Base-by-base conservation (phyloP, 2,888 invertebrate species). In the Masnerella sp. region DNA sequence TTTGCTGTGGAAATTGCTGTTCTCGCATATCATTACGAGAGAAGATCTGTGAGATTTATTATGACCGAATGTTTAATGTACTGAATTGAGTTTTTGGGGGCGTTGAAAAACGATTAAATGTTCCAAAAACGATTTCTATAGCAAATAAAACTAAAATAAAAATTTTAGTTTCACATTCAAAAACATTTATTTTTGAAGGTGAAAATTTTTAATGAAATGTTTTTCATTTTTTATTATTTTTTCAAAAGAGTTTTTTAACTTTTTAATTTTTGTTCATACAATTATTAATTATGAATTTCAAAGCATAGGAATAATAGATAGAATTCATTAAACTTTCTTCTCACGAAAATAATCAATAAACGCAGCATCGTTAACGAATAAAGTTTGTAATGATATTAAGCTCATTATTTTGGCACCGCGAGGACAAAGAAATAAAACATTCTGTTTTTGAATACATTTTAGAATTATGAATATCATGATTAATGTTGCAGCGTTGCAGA, bases 401-500 rank as follows among this genome's bases (percentile, higher is more conserved):
- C 22, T 14, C 22, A 20, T 40, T 22, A 54, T 45, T 18, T 20
- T 58, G 20, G 22, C 7, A 18, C 22, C 32, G 47, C n/a, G 28
- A 12, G 30, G 49, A 61, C 40, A 61, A 61, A 61, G 38, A 20
- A 12, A 49, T 38, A 40, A 47, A 49, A 47, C 40, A 40, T 61
- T 40, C 40, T 30, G 30, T 30, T 49, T 49, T 40, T 17, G 43
- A 36, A 51, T 52, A 32, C 43, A 22, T 52, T 64, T 42, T 25
- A 14, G 34, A 25, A 43, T 25, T 43, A 45, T 36, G 52, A 64
- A 64, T 52, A 52, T 64, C 36, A 43, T 64, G 64, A 64, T 64
- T 52, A 64, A 64, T 64, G 52, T 43, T 52, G 43, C 43, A 64
- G 43, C 43, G 36, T 64, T 64, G 64, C 64, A 36, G 52, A 52